Conservation (phyloP, 2,113 vertebrate species). For the Microtus ochrogaster region DNA sequence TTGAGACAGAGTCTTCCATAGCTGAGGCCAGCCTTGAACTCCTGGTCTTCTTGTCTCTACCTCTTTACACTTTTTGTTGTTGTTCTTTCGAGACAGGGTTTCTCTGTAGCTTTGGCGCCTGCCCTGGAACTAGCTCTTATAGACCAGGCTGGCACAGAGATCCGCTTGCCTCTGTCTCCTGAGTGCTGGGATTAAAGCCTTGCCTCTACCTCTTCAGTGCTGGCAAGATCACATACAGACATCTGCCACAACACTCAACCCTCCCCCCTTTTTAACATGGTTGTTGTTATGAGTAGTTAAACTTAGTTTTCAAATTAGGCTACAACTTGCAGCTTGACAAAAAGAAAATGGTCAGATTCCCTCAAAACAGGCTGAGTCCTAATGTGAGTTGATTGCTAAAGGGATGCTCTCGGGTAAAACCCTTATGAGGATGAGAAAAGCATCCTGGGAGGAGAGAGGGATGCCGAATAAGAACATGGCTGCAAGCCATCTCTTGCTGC, state of each 20-base stretch:
- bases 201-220: background rate
- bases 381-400: background rate
- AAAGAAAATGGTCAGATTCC: background rate
- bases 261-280: background rate
- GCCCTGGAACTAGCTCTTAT: too few relatives aligned
- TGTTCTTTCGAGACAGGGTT: too few relatives aligned
- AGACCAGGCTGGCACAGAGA: too few relatives aligned
- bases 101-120: too few relatives aligned
- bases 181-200: too few relatives aligned
- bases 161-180: too few relatives aligned
- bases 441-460: background rate
- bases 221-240: background rate
- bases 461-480: background rate
- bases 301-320: conserved; percentile 24
- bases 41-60: background rate
- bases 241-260: background rate
- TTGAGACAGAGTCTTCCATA: background rate
- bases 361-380: background rate
- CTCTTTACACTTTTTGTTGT: too few relatives aligned
- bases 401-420: background rate
- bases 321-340: background rate
- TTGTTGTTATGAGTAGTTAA: background rate
- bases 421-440: background rate
- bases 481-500: background rate
- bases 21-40: background rate